Conservation (phyloP, 64 coral and sea anemone species). For the Astreopora myriophthalma region DNA sequence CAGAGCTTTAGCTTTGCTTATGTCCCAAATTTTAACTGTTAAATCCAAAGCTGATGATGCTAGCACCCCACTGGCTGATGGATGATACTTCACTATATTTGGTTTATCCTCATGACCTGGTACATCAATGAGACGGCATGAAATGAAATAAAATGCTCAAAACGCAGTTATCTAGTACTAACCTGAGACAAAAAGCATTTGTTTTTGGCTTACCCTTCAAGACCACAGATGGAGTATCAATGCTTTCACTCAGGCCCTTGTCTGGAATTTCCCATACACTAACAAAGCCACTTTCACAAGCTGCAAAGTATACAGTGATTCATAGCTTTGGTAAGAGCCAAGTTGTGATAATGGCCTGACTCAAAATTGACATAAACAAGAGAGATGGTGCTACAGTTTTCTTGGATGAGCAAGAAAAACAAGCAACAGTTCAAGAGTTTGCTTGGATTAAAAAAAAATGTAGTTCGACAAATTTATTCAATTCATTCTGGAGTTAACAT, state of each 20-base stretch:
- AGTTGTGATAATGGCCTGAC: no score
- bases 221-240: constrained; percentile 58
- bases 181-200: not conserved
- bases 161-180: no score
- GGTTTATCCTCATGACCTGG: constrained; percentile 92
- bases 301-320: constrained; percentile 16
- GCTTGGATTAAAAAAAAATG: no score
- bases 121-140: not conserved
- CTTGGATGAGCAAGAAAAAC: no score
- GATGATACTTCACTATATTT: constrained; percentile 89
- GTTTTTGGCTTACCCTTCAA: constrained; percentile 58
- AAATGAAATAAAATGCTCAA: not conserved
- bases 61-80: constrained; percentile 82
- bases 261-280: constrained; percentile 85
- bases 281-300: constrained; percentile 87
- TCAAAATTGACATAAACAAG: no score
- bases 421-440: no score
- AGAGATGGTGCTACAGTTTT: no score
- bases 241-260: constrained; percentile 76
- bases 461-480: no score
- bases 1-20: constrained; percentile 48
- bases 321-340: not conserved
- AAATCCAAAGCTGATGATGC: constrained; percentile 86
- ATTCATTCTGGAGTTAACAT: no score
- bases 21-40: constrained; percentile 92